Percentiles rank a stretch among this genome's conserved stretches.
Evolutionary conservation across 2,797 vertebrate genomes (phyloP).

Genomic region (Chloroceryle inda): DNA sequence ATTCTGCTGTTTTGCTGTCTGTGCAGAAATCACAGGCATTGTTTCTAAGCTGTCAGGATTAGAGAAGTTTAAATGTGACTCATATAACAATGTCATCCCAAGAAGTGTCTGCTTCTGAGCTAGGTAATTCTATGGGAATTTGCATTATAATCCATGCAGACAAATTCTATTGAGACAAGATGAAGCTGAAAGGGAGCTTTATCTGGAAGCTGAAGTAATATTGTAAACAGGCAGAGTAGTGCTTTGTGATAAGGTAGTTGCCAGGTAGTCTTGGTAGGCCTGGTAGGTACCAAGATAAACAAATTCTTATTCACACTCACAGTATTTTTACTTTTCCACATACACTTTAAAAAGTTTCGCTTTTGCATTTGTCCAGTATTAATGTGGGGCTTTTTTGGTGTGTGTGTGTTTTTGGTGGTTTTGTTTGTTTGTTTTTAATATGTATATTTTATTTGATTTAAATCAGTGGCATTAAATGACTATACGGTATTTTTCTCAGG

Average conservation of each 20-base stretch:
- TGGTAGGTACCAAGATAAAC: neutral
- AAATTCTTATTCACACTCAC: neutral
- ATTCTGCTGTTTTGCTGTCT: neutral
- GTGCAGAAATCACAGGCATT: neutral
- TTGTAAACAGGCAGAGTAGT: neutral
- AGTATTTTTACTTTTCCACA: neutral
- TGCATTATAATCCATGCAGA: neutral
- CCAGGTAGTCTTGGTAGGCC: neutral
- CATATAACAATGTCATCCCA: neutral
- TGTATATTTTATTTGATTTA: neutral
- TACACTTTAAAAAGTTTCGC: neutral
- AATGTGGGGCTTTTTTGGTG: no score
- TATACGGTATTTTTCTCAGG: neutral
- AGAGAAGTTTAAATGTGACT: neutral
- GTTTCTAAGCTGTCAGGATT: neutral
- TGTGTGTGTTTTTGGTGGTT: neutral
- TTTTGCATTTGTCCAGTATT: neutral
- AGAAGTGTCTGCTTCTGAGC: neutral
- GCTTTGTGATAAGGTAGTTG: neutral
- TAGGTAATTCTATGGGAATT: neutral
- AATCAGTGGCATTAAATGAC: neutral
- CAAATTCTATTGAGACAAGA: neutral
- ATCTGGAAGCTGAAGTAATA: neutral
- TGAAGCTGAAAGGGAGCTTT: neutral
- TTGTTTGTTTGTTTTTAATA: neutral